Percentiles rank a stretch among this genome's conserved stretches.
Evolutionary conservation across 2,113 vertebrate species (phyloP).

Genomic region (Laticauda laticaudata): DNA sequence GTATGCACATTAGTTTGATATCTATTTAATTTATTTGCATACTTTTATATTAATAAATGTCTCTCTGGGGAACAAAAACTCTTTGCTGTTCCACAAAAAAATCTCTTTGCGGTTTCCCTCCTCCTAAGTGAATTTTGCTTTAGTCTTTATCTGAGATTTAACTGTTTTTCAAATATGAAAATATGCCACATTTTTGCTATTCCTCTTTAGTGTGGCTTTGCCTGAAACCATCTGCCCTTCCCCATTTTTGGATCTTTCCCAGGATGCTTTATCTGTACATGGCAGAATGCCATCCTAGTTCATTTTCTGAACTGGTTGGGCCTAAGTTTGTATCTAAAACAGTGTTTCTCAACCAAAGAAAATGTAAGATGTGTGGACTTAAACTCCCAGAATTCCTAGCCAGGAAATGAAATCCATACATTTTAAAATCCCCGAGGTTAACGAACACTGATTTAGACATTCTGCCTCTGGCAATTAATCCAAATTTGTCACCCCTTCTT

Average conservation of each 20-base stretch:
- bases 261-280: conserved; percentile 11
- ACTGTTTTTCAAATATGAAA: neutral
- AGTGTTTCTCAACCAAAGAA: neutral
- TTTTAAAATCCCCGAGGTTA: neutral
- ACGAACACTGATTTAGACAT: neutral
- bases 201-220: neutral
- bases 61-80: neutral
- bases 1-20: neutral
- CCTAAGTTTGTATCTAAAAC: neutral
- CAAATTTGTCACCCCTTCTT: neutral
- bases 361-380: neutral
- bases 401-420: neutral
- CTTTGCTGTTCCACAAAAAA: neutral
- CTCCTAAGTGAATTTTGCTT: neutral
- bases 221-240: neutral
- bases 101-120: neutral
- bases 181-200: neutral
- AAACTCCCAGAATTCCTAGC: neutral
- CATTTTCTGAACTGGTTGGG: conserved; percentile 3
- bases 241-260: conserved; percentile 8
- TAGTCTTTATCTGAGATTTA: neutral
- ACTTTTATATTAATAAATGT: neutral
- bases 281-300: conserved; percentile 12
- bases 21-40: neutral
- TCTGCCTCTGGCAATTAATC: conserved; percentile 17